Conservation (phyloP, 2,888 invertebrate genomes). For the Orthosia incerta region DNA sequence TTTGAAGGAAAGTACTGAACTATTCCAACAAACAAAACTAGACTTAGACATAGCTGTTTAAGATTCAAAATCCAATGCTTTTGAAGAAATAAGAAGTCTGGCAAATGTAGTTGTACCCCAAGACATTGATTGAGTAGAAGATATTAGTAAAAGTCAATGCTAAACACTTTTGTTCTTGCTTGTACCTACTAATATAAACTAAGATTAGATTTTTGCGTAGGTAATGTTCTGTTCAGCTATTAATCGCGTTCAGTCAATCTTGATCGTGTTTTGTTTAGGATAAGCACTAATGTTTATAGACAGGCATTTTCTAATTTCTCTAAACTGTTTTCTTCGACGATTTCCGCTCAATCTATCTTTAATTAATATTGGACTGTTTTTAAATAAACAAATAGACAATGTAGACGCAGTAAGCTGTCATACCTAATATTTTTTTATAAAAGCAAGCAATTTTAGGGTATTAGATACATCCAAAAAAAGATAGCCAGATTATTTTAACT, state of each 20-base stretch:
- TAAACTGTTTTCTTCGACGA: constrained; percentile 9
- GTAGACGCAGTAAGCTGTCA: background rate
- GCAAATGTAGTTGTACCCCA: constrained; percentile 48
- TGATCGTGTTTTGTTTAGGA: constrained; percentile 47
- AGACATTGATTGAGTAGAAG: constrained; percentile 57
- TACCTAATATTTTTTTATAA: background rate
- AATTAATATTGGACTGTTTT: background rate
- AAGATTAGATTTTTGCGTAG: constrained; percentile 16
- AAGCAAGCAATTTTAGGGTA: background rate
- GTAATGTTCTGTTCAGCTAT: constrained; percentile 17
- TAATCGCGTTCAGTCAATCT: constrained; percentile 53
- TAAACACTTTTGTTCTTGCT: constrained; percentile 41
- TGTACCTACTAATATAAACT: constrained; percentile 30
- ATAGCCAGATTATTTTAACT: too few species aligned
- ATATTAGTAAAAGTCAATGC: constrained; percentile 51
- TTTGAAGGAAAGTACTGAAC: constrained; percentile 23
- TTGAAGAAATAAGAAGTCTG: constrained; percentile 47
- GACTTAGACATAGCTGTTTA: background rate
- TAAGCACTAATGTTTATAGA: constrained; percentile 17
- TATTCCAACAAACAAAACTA: constrained; percentile 7
- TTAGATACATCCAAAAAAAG: background rate
- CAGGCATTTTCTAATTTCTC: constrained; percentile 9
- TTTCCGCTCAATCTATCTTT: background rate
- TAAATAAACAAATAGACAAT: background rate
- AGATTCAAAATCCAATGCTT: constrained; percentile 26